phyloP scores from a whole-genome alignment of 2,888 invertebrate species.

The Agrochola macilenta region DNA sequence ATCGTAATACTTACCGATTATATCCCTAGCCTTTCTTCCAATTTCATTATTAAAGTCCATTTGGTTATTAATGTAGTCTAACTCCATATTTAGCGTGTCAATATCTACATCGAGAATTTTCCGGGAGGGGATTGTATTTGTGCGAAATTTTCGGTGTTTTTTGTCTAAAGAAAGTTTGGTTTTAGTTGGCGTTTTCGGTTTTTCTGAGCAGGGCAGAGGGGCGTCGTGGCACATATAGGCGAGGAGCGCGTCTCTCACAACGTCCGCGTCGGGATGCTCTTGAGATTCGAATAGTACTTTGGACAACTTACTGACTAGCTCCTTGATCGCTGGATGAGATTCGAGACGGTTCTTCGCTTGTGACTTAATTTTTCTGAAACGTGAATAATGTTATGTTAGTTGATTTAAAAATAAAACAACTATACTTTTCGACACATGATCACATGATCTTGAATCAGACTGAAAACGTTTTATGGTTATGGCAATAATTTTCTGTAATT shows the following conservation, averaged over 20 bases:
- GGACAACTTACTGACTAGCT: slow-evolving; percentile 92
- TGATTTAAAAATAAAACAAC: not conserved
- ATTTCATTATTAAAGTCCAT: slow-evolving; percentile 86
- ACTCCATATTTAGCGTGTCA: slow-evolving; percentile 84
- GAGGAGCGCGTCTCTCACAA: slow-evolving; percentile 94
- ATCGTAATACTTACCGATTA: slow-evolving; percentile 84
- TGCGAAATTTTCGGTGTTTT: slow-evolving; percentile 70
- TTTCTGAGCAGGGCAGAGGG: slow-evolving; percentile 93
- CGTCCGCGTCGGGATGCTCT: slow-evolving; percentile 92
- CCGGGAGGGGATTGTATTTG: slow-evolving; percentile 71
- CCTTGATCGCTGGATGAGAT: slow-evolving; percentile 94
- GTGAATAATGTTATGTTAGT: not conserved
- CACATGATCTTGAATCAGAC: not conserved
- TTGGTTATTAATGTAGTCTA: slow-evolving; percentile 87
- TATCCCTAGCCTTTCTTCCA: slow-evolving; percentile 85
- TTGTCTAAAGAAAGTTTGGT: slow-evolving; percentile 70
- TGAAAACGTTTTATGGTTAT: not conserved
- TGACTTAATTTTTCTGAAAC: slow-evolving; percentile 89
- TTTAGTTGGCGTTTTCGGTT: slow-evolving; percentile 70
- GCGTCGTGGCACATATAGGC: slow-evolving; percentile 96
- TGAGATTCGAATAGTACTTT: slow-evolving; percentile 92
- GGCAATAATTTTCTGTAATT: too few species aligned
- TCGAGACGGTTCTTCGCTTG: slow-evolving; percentile 92
- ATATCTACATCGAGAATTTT: slow-evolving; percentile 83
- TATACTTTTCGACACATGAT: not conserved